A percentile compares a stretch with the other conserved stretches of the same genome.
Evolutionary conservation across 2,113 vertebrate genomes (phyloP).

Genomic region (Tachuris rubrigastra): DNA sequence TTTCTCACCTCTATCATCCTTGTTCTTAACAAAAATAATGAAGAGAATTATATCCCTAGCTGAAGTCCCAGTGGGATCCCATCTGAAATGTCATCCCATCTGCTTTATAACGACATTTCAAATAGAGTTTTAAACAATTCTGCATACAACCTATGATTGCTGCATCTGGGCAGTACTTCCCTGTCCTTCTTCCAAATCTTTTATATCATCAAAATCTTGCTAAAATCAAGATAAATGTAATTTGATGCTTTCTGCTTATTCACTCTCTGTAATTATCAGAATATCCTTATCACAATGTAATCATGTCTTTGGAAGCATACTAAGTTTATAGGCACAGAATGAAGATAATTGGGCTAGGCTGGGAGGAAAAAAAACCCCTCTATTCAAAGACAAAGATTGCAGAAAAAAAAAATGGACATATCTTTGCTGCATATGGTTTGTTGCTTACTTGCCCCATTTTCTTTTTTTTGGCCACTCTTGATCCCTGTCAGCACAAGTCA

Average conservation of each 20-base stretch:
- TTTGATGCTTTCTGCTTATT: neutral
- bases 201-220: neutral
- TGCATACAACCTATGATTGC: neutral
- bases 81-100: neutral
- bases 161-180: neutral
- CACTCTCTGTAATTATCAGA: neutral
- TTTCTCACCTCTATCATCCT: neutral
- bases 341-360: neutral
- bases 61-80: neutral
- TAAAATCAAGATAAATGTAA: neutral
- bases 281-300: neutral
- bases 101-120: neutral
- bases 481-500: neutral
- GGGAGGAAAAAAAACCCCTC: neutral
- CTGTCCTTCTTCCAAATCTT: neutral
- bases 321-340: neutral
- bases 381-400: neutral
- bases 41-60: neutral
- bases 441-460: neutral
- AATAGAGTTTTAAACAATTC: neutral
- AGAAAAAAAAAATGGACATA: neutral
- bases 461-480: neutral
- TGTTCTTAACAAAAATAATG: neutral
- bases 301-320: neutral
- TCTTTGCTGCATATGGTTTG: neutral